phyloP scores from a whole-genome alignment of 1,140 invertebrate species.

The Drosophila ohnishii region DNA sequence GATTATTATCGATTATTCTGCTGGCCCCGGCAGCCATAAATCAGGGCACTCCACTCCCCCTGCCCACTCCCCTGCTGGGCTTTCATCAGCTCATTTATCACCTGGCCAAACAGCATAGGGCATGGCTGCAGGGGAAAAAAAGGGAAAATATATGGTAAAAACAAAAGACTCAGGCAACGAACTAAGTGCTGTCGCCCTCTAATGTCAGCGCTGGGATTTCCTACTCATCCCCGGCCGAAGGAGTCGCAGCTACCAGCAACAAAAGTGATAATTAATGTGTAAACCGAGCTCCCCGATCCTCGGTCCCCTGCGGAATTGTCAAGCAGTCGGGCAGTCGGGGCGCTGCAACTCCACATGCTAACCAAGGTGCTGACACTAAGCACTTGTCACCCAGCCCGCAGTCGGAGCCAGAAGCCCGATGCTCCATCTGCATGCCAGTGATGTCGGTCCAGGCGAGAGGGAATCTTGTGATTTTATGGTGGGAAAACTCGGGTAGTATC shows the following conservation, averaged over 20 bases:
- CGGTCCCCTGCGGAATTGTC: constrained; percentile 60
- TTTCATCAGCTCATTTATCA: constrained; percentile 79
- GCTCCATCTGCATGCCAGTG: constrained; percentile 24
- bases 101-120: constrained; percentile 48
- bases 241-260: constrained; percentile 52
- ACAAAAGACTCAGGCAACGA: constrained; percentile 72
- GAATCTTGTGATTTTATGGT: constrained; percentile 14
- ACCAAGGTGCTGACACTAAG: constrained; percentile 79
- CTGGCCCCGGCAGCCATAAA: constrained; percentile 62
- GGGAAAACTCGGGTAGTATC: neutral
- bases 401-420: constrained; percentile 33
- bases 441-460: constrained; percentile 14
- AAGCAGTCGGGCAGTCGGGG: constrained; percentile 12
- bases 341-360: constrained; percentile 63
- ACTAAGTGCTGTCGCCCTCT: constrained; percentile 66
- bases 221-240: constrained; percentile 9
- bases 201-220: constrained; percentile 55
- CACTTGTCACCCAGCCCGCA: constrained; percentile 73
- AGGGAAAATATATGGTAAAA: constrained; percentile 19
- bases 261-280: constrained; percentile 82
- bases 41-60: constrained; percentile 31
- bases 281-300: constrained; percentile 56
- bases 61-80: constrained; percentile 20
- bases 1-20: constrained; percentile 79
- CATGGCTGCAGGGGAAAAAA: neutral